A percentile compares a stretch with the other conserved stretches of the same genome.
These are phyloP conservation scores for Muschampia plurimacula DNA, from an alignment of 2,888 invertebrate species.

Conservation along the genomic window DNA sequence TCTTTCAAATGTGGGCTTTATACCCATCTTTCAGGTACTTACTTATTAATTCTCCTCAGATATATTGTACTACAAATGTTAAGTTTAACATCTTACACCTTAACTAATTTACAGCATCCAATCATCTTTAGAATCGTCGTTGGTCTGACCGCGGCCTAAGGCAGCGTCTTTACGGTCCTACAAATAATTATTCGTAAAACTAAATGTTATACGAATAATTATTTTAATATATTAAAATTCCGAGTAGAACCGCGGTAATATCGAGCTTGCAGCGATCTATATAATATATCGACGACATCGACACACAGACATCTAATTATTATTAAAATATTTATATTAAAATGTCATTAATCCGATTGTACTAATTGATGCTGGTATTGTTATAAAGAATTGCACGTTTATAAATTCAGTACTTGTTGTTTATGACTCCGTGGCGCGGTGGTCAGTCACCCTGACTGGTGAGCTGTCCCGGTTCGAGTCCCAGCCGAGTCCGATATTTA, in stretches of 20 bases:
- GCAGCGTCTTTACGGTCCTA: slow-evolving; percentile 20
- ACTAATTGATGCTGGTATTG: slow-evolving; percentile 46
- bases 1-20: neutral
- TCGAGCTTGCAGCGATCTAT: slow-evolving; percentile 54
- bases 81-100: slow-evolving; percentile 20
- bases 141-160: slow-evolving; percentile 28
- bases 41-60: slow-evolving; percentile 6
- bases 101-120: slow-evolving; percentile 21
- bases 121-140: slow-evolving; percentile 5
- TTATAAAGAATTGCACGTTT: slow-evolving; percentile 37
- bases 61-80: slow-evolving; percentile 25
- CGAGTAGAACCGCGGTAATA: slow-evolving; percentile 17
- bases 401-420: slow-evolving; percentile 35
- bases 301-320: slow-evolving; percentile 45
- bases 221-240: neutral
- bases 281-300: slow-evolving; percentile 48
- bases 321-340: slow-evolving; percentile 32
- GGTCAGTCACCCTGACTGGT: too few relatives aligned
- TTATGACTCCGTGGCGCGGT: neutral
- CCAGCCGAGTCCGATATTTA: too few relatives aligned
- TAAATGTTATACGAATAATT: slow-evolving; percentile 15
- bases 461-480: too few relatives aligned
- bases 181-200: slow-evolving; percentile 15
- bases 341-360: slow-evolving; percentile 36
- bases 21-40: slow-evolving; percentile 33